Evolutionary conservation across 2,888 invertebrate species (phyloP), one percentile per base, ranked within the genome.

Genomic region (Embidobia sp.): DNA sequence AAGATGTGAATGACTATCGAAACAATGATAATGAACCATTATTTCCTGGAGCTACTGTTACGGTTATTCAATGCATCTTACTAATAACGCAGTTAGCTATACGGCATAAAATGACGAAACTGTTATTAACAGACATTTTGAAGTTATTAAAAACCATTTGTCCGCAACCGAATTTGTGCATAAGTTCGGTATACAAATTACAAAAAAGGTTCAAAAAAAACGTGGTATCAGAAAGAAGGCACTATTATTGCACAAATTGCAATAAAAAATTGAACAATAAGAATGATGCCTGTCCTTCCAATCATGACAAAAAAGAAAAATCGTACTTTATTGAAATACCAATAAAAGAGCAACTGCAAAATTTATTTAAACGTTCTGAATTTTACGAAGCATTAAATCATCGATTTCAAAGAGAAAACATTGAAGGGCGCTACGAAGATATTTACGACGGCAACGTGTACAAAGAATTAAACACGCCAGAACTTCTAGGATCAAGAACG

Each of bases 351-450:
- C 61, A 77, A 44, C 27, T 67, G 15, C 10, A 29, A 19, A 13
- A n/a, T 7, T 13, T 72, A 8, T 63, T 15, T 18, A 57, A 31
- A 22, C 27, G 51, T 48, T 35, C 40, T 6, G 51, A 46, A 22
- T 73, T 77, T 69, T 15, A 42, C 46, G 33, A 78, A 13, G 64
- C 31, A 27, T 44, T 77, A 55, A 77, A 64, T 64, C 64, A 76
- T 78, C 77, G 63, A 51, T 75, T 70, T 66, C 37, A 66, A 49
- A 63, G 69, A 69, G 40, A 16, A 18, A 33, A 10, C 11, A 42
- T 19, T 33, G 29, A 37, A 0, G 22, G 53, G 13, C 49, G 16
- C 11, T 26, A 63, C n/a, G 42, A 70, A 55, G 63, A 57, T 46
- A 51, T 77, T 11, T 77, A 67, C 22, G 64, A 77, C 26, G 63